Evolutionary conservation across 2,797 vertebrate genomes (phyloP).

Genomic region (Syngnathus rostellatus): DNA sequence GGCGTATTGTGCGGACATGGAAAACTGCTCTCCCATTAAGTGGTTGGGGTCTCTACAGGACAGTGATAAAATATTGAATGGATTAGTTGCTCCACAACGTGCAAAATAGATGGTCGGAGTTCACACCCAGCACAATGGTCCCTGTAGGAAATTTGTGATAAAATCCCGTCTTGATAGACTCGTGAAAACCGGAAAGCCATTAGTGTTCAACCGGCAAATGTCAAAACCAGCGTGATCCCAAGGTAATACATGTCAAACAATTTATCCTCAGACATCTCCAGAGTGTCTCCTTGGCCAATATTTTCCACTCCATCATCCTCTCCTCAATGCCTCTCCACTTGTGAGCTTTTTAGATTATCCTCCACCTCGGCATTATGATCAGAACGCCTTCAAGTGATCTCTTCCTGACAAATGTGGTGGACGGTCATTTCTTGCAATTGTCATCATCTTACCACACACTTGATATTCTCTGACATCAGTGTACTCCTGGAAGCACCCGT

Average conservation of each 20-base stretch:
- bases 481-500: background rate
- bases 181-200: conserved; percentile 36
- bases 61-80: conserved; percentile 39
- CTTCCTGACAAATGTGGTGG: background rate
- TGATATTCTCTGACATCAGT: background rate
- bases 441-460: background rate
- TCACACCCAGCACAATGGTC: conserved; percentile 16
- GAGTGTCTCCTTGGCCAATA: conserved; percentile 5
- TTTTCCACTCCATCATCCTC: conserved; percentile 20
- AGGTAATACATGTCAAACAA: conserved; percentile 33
- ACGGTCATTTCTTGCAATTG: background rate
- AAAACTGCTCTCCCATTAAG: conserved; percentile 22
- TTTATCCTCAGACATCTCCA: conserved; percentile 10
- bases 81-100: conserved; percentile 25
- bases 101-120: conserved; percentile 23
- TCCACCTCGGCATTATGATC: conserved; percentile 15
- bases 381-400: background rate
- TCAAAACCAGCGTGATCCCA: conserved; percentile 25
- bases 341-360: conserved; percentile 3
- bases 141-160: conserved; percentile 40
- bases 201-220: conserved; percentile 42
- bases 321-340: conserved; percentile 9
- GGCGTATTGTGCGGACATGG: conserved; percentile 16
- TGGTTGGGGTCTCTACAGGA: conserved; percentile 21
- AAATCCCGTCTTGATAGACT: conserved; percentile 29